Percentiles rank a stretch among this genome's conserved stretches.
Conservation (phyloP, 1,140 invertebrate genomes). For the Conopomorpha cramerella region DNA sequence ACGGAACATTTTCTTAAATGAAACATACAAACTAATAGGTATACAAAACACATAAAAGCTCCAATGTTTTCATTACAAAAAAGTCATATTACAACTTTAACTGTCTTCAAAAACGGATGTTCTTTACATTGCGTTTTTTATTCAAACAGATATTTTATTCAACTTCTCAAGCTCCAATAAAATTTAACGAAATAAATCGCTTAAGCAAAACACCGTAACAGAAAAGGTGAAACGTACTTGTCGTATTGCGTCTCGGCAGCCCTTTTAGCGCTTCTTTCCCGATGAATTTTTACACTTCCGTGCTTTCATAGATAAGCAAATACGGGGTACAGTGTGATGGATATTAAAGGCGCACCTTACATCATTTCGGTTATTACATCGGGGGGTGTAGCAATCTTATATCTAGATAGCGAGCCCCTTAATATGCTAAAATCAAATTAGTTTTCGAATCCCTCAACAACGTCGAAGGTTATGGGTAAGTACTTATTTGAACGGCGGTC, state of each 20-base stretch:
- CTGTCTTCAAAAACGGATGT: too few relatives aligned
- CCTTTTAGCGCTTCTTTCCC: slow-evolving; percentile 19
- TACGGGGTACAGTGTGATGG: slow-evolving; percentile 51
- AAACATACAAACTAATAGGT: too few relatives aligned
- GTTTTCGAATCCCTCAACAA: slow-evolving; percentile 32
- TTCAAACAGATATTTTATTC: too few relatives aligned
- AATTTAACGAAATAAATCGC: too few relatives aligned
- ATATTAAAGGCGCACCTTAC: slow-evolving; percentile 59
- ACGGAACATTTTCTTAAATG: too few relatives aligned
- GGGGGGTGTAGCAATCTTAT: slow-evolving; percentile 45
- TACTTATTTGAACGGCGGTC: background rate
- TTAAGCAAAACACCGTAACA: too few relatives aligned
- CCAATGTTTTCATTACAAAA: too few relatives aligned
- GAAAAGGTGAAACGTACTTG: too few relatives aligned
- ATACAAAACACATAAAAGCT: too few relatives aligned
- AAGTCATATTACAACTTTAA: too few relatives aligned
- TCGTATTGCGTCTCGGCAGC: slow-evolving; percentile 14
- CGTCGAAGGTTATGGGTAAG: slow-evolving; percentile 13
- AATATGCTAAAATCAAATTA: slow-evolving; percentile 61
- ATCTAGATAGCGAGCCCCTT: slow-evolving; percentile 44
- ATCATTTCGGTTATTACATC: slow-evolving; percentile 53
- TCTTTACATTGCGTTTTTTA: too few relatives aligned
- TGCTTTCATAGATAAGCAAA: slow-evolving; percentile 55
- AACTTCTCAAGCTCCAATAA: too few relatives aligned
- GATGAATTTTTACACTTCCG: slow-evolving; percentile 58